Conservation (phyloP, 2,888 invertebrate genomes). For the Sycophila texana region DNA sequence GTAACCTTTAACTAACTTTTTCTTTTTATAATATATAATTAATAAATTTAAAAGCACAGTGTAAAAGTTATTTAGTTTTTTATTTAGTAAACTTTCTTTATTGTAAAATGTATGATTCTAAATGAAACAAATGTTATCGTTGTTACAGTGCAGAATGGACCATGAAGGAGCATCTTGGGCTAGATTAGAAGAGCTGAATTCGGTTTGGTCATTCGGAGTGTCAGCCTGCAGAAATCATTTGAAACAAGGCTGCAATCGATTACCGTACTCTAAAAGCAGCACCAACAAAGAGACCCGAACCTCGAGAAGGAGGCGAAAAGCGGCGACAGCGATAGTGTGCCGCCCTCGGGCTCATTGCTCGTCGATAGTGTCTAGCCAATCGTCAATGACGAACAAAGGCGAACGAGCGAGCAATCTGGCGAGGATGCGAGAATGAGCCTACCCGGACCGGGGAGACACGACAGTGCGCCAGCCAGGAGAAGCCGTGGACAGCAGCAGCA, state of each 20-base stretch:
- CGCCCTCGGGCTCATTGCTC: too few relatives aligned
- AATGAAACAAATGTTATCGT: background rate
- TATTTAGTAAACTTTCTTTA: too few relatives aligned
- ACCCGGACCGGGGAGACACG: conserved; percentile 56
- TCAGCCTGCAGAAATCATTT: conserved; percentile 21
- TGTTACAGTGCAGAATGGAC: conserved; percentile 66
- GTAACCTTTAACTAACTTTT: too few relatives aligned
- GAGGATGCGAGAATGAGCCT: conserved; percentile 75
- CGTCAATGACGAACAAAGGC: conserved; percentile 60
- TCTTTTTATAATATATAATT: too few relatives aligned
- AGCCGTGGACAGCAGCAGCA: background rate
- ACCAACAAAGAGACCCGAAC: background rate
- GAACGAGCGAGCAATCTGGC: conserved; percentile 62
- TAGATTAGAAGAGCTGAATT: conserved; percentile 55
- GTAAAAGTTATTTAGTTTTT: too few relatives aligned
- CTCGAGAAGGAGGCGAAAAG: background rate
- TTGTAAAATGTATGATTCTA: background rate
- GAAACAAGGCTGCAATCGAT: background rate
- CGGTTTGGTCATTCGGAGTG: conserved; percentile 43
- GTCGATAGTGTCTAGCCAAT: conserved; percentile 57
- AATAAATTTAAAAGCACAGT: too few relatives aligned
- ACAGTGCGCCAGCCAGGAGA: background rate
- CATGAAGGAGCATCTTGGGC: conserved; percentile 61
- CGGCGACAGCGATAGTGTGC: conserved; percentile 32
- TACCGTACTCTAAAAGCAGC: background rate